Evolutionary conservation across 2,888 invertebrate species (phyloP), one percentile per base, ranked within the genome.

Genomic region (Limnephilus auricula): DNA sequence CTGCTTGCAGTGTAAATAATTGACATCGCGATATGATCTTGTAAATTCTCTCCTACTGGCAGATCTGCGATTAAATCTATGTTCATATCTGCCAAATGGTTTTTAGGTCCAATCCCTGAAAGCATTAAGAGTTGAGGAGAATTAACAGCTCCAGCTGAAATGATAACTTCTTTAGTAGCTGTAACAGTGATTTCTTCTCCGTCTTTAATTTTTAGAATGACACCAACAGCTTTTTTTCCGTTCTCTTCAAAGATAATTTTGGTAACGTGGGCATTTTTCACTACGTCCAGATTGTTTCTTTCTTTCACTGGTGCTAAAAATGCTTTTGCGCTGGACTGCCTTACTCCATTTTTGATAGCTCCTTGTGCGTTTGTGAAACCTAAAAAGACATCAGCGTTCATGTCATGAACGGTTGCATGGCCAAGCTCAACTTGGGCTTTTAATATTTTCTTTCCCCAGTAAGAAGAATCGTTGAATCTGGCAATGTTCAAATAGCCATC

Each of bases 291-390:
- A 92, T 94, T 94, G 12, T 90, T 83, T 40, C 94, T 92, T 6
- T 93, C 91, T 94, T 94, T 95, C 0, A 93, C 93, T n/a, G 94
- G 94, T 37, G 94, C 94, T 15, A 97, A 94, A 93, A 96, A 97
- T 83, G 96, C 96, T 93, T 95, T 96, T 0, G 96, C 95, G 2
- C 96, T 95, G 93, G 96, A 96, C 90, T 95, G 94, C 92, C 96
- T 94, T 2, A 94, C 93, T 0, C 96, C 96, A 78, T 95, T 94
- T 93, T 95, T 95, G 93, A 96, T 95, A 65, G 95, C 96, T 37
- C 95, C 94, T 93, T 65, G 91, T 0, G 96, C 94, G 87, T 94
- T 95, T 40, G 95, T 94, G 90, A 96, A 96, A 0, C 96, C 97
- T 2, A 96, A 94, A 90, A 95, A 95, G 9, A 94, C 94, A 2